Evolutionary conservation across 2,888 invertebrate genomes (phyloP).

Genomic region (Luperina nickerlii): DNA sequence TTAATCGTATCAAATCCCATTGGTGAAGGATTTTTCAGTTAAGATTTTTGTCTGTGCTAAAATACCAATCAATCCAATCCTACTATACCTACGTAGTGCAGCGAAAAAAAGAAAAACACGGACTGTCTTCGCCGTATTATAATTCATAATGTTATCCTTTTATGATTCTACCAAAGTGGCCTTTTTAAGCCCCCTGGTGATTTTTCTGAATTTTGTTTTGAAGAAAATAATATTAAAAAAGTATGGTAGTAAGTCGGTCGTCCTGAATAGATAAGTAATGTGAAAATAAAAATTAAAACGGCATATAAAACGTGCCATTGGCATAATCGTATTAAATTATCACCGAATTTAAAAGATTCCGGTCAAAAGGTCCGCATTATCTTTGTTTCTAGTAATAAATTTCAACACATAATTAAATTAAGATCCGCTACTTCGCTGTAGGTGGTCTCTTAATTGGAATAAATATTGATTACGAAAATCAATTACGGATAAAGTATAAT

Average conservation of each 20-base stretch:
- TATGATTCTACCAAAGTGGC: no score
- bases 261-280: background rate
- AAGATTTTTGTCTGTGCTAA: no score
- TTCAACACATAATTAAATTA: slow-evolving; percentile 50
- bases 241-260: background rate
- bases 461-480: slow-evolving; percentile 18
- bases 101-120: no score
- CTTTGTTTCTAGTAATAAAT: slow-evolving; percentile 47
- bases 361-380: slow-evolving; percentile 59
- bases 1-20: no score
- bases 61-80: no score
- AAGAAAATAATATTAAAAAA: no score
- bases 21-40: no score
- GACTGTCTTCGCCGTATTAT: no score
- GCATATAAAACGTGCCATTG: slow-evolving; percentile 30
- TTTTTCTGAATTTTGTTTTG: background rate
- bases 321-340: slow-evolving; percentile 55
- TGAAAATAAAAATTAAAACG: background rate
- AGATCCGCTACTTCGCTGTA: slow-evolving; percentile 40
- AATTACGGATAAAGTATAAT: slow-evolving; percentile 8
- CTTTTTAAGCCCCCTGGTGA: no score
- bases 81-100: no score
- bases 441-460: slow-evolving; percentile 47
- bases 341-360: slow-evolving; percentile 41
- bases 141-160: no score